Percentiles rank a stretch among this genome's conserved stretches.
phyloP scores from a whole-genome alignment of 2,888 invertebrate species.

The Vesta saturnalis region DNA sequence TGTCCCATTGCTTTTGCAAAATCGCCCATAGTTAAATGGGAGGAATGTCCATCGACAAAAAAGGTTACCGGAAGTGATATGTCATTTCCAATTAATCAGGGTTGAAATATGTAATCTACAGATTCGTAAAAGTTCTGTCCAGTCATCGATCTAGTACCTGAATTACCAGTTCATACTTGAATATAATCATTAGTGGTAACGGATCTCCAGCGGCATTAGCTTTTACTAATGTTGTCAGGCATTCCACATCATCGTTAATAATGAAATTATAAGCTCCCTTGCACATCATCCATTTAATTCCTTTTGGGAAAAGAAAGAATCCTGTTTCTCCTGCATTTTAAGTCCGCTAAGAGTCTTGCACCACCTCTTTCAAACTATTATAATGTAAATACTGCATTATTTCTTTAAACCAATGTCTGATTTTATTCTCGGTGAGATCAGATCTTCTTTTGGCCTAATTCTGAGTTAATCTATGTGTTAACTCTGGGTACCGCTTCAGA shows the following conservation, averaged over 20 bases:
- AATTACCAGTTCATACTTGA: conserved; percentile 53
- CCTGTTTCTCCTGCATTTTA: too few species aligned
- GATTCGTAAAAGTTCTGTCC: conserved; percentile 55
- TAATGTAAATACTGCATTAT: conserved; percentile 47
- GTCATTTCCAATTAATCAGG: conserved; percentile 39
- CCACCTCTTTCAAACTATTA: conserved; percentile 42
- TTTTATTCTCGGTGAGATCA: conserved; percentile 46
- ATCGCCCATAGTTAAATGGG: conserved; percentile 55
- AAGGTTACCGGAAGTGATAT: conserved; percentile 52
- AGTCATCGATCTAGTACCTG: conserved; percentile 61
- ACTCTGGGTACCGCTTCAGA: too few species aligned
- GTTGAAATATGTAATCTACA: conserved; percentile 54
- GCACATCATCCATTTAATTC: conserved; percentile 49
- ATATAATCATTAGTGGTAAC: conserved; percentile 42
- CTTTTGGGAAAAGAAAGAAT: conserved; percentile 54
- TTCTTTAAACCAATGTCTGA: too few species aligned
- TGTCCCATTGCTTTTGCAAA: too few species aligned
- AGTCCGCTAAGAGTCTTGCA: conserved; percentile 47
- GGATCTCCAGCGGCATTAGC: conserved; percentile 45
- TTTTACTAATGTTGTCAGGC: conserved; percentile 46
- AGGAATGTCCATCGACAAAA: conserved; percentile 56
- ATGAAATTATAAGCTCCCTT: too few species aligned
- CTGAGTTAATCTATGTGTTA: too few species aligned
- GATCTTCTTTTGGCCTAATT: too few species aligned
- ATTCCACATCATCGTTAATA: conserved; percentile 51